These are phyloP conservation scores for Brachyrhaphis roseni DNA, from an alignment of 2,797 vertebrate genomes.

Conservation along the genomic window DNA sequence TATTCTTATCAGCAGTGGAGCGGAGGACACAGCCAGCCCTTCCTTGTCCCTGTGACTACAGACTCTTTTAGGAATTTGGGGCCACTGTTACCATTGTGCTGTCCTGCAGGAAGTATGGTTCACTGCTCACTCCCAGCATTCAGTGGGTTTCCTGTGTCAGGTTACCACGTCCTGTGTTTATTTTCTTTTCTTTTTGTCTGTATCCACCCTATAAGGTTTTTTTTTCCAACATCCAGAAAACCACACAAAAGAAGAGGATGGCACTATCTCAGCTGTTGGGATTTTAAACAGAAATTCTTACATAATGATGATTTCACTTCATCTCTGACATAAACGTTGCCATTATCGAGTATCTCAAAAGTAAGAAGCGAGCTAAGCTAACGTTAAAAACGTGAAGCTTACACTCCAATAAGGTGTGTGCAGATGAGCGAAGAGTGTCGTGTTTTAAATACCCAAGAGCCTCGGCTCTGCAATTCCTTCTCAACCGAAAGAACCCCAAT, in stretches of 20 bases:
- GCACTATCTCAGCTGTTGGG: slow-evolving; percentile 62
- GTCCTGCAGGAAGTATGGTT: slow-evolving; percentile 81
- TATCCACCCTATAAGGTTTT: slow-evolving; percentile 75
- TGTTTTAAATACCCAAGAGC: slow-evolving; percentile 56
- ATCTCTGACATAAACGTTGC: slow-evolving; percentile 16
- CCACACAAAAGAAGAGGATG: slow-evolving; percentile 67
- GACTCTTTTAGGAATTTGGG: slow-evolving; percentile 79
- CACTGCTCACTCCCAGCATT: slow-evolving; percentile 84
- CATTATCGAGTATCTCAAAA: not conserved
- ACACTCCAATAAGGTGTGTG: not conserved
- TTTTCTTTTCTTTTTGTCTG: slow-evolving; percentile 82
- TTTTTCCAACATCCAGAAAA: slow-evolving; percentile 54
- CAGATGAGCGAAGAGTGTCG: not conserved
- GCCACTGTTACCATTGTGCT: slow-evolving; percentile 83
- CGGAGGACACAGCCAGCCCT: slow-evolving; percentile 77
- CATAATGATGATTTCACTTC: slow-evolving; percentile 25
- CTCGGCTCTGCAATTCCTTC: slow-evolving; percentile 35
- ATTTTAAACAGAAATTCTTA: slow-evolving; percentile 54
- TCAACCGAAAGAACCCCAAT: slow-evolving; percentile 72
- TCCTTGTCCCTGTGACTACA: slow-evolving; percentile 78
- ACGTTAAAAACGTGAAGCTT: not conserved
- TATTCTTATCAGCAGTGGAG: slow-evolving; percentile 78
- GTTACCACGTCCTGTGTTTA: slow-evolving; percentile 85
- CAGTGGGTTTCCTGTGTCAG: slow-evolving; percentile 87
- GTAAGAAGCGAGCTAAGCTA: not conserved